phyloP scores from a whole-genome alignment of 2,113 vertebrate genomes.

The Dermatemys mawii region DNA sequence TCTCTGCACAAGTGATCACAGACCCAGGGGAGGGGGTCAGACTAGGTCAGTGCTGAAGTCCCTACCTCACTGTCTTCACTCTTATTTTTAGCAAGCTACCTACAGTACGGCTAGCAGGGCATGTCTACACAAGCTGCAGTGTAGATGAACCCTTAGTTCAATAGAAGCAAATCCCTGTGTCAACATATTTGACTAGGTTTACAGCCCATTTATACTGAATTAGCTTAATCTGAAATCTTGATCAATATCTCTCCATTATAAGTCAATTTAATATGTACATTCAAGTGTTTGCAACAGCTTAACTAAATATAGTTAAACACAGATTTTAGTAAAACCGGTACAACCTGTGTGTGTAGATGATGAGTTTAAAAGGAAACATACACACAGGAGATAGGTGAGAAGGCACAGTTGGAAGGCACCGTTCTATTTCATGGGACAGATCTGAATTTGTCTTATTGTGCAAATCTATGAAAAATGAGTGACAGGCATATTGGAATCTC shows the following conservation, averaged over 20 bases:
- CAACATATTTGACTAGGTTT: constrained; percentile 16
- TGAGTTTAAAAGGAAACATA: background rate
- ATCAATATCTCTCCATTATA: background rate
- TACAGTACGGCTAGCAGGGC: background rate
- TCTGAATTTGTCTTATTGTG: background rate
- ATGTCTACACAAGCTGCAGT: background rate
- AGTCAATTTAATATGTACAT: background rate
- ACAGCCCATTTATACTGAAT: background rate
- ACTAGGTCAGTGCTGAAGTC: background rate
- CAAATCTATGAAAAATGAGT: background rate
- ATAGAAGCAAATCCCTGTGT: background rate
- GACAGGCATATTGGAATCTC: background rate
- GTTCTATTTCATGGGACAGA: background rate
- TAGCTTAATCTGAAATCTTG: background rate
- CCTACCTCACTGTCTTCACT: background rate
- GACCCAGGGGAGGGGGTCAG: background rate
- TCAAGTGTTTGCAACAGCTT: background rate
- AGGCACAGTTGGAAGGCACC: background rate
- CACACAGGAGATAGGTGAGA: background rate
- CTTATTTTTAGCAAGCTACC: background rate
- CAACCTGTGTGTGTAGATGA: background rate
- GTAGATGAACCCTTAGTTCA: background rate
- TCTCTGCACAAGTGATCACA: background rate
- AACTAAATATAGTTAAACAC: background rate
- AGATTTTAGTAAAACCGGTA: background rate